These are phyloP conservation scores for Probaryconus sp. DNA, from an alignment of 1,140 invertebrate genomes.

Conservation along the genomic window DNA sequence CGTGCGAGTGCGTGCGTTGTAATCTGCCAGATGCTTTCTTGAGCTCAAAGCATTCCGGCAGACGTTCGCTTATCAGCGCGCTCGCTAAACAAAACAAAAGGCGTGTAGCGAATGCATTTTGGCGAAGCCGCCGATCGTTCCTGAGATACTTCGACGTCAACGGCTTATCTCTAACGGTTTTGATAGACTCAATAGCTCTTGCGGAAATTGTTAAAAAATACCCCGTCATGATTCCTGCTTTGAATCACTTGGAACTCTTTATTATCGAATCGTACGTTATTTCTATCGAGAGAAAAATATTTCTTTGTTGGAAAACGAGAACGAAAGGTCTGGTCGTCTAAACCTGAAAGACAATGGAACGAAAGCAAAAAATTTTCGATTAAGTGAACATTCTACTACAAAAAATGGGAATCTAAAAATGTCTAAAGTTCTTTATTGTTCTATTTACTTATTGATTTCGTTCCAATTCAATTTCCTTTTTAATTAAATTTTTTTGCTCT, in stretches of 20 bases:
- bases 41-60: constrained; percentile 39
- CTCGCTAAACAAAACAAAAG: constrained; percentile 43
- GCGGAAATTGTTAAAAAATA: constrained; percentile 33
- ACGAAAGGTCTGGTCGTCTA: no score
- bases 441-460: no score
- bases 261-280: constrained; percentile 1
- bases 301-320: no score
- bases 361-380: no score
- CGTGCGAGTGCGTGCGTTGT: constrained; percentile 27
- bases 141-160: constrained; percentile 46
- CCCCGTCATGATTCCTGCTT: constrained; percentile 20
- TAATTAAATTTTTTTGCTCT: no score
- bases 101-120: constrained; percentile 55
- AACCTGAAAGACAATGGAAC: no score
- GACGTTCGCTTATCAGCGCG: constrained; percentile 45
- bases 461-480: no score
- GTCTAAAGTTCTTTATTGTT: no score
- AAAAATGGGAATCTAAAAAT: no score
- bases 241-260: constrained; percentile 16
- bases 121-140: constrained; percentile 36
- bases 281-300: no score
- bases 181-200: constrained; percentile 44
- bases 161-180: constrained; percentile 45
- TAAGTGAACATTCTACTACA: no score
- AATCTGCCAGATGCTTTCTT: constrained; percentile 47